A percentile compares a stretch with the other conserved stretches of the same genome.
Evolutionary conservation across 2,113 vertebrate genomes (phyloP).

Genomic region (Malurus melanocephalus): DNA sequence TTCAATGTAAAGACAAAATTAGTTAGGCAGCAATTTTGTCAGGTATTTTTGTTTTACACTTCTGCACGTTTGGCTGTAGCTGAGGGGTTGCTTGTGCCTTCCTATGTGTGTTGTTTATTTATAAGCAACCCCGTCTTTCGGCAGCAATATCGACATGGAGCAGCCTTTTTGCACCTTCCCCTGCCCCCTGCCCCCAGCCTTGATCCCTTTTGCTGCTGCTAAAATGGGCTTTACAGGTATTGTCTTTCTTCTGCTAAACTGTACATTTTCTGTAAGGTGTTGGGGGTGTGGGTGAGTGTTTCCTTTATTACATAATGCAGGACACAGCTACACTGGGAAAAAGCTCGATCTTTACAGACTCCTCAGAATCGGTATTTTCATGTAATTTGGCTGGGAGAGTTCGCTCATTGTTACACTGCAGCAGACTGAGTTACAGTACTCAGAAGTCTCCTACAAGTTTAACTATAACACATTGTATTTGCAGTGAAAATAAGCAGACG

Average conservation of each 20-base stretch:
- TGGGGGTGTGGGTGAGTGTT: background rate
- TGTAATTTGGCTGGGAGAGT: slow-evolving; percentile 20
- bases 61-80: background rate
- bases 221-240: slow-evolving; percentile 41
- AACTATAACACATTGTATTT: background rate
- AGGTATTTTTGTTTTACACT: slow-evolving; percentile 15
- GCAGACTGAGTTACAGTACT: background rate
- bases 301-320: background rate
- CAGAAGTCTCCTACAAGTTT: slow-evolving; percentile 9
- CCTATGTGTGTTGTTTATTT: slow-evolving; percentile 1
- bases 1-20: slow-evolving; percentile 11
- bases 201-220: slow-evolving; percentile 19
- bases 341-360: background rate
- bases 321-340: background rate
- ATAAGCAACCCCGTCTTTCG: background rate
- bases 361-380: background rate
- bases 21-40: background rate
- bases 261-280: background rate
- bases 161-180: slow-evolving; percentile 14
- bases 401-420: slow-evolving; percentile 14
- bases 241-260: slow-evolving; percentile 18
- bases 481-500: background rate
- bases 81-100: background rate
- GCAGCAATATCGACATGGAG: background rate
- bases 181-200: background rate